These are phyloP conservation scores for Spea bombifrons DNA, from an alignment of 2,113 vertebrate species.

Conservation along the genomic window DNA sequence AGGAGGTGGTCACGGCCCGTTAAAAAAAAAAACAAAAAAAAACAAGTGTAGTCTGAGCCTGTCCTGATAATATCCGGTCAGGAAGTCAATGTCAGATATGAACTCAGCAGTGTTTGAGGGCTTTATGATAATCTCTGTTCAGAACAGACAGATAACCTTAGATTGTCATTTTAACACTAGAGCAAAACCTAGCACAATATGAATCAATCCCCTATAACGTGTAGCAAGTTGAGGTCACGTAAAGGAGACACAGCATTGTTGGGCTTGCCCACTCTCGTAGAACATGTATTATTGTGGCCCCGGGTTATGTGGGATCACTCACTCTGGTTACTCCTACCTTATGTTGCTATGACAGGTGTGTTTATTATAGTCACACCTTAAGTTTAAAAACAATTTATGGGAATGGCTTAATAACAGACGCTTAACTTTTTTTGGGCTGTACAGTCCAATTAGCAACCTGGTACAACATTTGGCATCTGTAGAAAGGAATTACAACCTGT, in stretches of 20 bases:
- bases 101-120: neutral
- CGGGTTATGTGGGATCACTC: neutral
- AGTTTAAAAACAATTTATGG: slow-evolving; percentile 1
- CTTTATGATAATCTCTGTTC: no score
- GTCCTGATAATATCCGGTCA: neutral
- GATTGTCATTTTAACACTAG: no score
- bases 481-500: neutral
- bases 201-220: neutral
- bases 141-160: no score
- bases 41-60: neutral
- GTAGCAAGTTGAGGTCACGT: no score
- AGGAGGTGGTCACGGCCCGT: no score
- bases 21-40: no score
- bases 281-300: neutral
- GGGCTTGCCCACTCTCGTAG: neutral
- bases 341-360: neutral
- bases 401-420: slow-evolving; percentile 32
- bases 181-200: no score
- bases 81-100: neutral
- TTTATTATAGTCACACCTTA: slow-evolving; percentile 1
- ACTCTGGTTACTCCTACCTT: neutral
- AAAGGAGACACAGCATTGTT: neutral
- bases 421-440: neutral
- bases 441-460: neutral
- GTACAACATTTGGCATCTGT: neutral